A percentile compares a stretch with the other conserved stretches of the same genome.
Evolutionary conservation across 2,797 vertebrate species (phyloP).

Genomic region (Capromys pilorides): DNA sequence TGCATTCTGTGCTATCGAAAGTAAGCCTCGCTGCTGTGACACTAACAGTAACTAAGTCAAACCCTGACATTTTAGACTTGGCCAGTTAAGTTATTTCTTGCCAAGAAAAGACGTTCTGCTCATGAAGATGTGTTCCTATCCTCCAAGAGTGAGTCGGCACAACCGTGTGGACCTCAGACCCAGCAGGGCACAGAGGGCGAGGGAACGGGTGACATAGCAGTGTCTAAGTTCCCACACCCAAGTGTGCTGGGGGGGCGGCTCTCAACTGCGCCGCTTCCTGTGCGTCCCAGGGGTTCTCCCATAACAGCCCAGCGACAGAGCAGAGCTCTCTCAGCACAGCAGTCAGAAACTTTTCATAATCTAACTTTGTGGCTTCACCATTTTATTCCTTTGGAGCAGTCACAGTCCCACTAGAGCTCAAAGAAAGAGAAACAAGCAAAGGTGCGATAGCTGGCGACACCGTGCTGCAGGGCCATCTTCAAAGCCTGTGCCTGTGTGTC

Average conservation of each 20-base stretch:
- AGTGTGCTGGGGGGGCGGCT: background rate
- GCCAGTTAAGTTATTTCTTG: background rate
- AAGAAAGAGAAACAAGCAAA: background rate
- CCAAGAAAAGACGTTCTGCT: background rate
- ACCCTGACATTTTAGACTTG: background rate
- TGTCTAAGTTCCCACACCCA: accelerated
- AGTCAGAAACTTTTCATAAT: background rate
- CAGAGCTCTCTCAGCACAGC: background rate
- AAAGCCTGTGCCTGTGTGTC: too few relatives aligned
- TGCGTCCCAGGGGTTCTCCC: background rate
- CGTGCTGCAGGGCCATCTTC: accelerated
- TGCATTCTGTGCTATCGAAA: background rate
- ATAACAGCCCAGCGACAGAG: background rate
- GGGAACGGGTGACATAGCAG: accelerated
- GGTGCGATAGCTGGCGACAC: background rate
- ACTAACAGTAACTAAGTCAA: background rate
- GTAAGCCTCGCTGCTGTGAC: background rate
- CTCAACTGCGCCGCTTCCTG: background rate
- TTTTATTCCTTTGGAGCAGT: background rate
- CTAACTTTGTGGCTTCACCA: background rate
- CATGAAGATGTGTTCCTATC: background rate
- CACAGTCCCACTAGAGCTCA: background rate
- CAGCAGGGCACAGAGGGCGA: too few relatives aligned
- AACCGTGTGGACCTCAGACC: too few relatives aligned
- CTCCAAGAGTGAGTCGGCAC: background rate